phyloP scores from a whole-genome alignment of 2,797 vertebrate genomes.

The Anniella stebbinsi region DNA sequence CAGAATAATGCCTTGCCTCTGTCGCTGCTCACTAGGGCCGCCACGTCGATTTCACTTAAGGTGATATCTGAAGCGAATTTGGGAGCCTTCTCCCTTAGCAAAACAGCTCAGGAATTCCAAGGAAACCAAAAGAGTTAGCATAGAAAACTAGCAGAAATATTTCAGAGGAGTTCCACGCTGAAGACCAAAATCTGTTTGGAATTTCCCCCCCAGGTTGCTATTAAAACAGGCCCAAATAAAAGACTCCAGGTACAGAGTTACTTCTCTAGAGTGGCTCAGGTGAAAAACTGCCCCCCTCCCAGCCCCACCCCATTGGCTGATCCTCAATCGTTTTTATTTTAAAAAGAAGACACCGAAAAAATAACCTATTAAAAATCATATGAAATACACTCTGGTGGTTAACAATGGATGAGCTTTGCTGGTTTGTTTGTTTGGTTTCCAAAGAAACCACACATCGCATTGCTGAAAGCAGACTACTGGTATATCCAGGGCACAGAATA shows the following conservation, averaged over 20 bases:
- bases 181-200: background rate
- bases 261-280: conserved; percentile 23
- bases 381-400: conserved; percentile 6
- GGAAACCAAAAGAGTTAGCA: background rate
- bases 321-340: background rate
- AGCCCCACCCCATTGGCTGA: background rate
- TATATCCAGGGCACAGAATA: background rate
- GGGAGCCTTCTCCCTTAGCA: background rate
- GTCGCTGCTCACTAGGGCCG: background rate
- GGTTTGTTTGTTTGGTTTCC: conserved; percentile 41
- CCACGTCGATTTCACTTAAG: background rate
- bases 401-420: background rate
- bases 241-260: background rate
- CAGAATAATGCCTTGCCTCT: background rate
- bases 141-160: background rate
- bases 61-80: background rate
- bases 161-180: background rate
- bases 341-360: background rate
- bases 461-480: background rate
- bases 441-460: background rate
- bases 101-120: background rate
- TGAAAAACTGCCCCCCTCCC: background rate
- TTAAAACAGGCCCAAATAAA: background rate
- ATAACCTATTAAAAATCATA: background rate
- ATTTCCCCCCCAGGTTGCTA: background rate